Base-by-base conservation (phyloP, 2,113 vertebrate species). In the Ictalurus furcatus region DNA sequence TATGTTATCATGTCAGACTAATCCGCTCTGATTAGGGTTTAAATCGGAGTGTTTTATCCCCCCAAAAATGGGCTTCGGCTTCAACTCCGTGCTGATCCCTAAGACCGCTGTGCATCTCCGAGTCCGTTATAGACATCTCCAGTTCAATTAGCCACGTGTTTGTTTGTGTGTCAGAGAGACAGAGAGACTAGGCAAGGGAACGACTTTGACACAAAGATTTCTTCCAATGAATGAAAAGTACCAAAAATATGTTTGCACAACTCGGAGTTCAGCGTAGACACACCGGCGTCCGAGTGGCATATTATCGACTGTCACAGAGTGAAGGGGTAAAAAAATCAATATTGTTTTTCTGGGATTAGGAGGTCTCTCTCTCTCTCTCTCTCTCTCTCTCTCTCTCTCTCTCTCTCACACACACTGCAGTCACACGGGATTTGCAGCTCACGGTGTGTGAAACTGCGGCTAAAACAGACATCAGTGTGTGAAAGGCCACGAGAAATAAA, bases 321-420 rank as follows among this genome's bases (percentile, higher is more conserved):
- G 91, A 90, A 91, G 61, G 87, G 93, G 76, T 34, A 86, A 85
- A 85, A 85, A 78, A 93, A 94, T 95, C 94, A 84, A 94, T 95
- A 92, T 88, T 87, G 88, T 85, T 93, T 92, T 93, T 91, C 88
- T 91, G 84, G 91, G 88, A 88, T 40, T 92, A 88, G 89, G 92
- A 92, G 93, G 93, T 94, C 48, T 16, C n/a, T n/a, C 65, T n/a
- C 65, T 67, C 65, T n/a, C 65, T 69, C 67, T 69, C 65, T 69
- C 65, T 73, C 69, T 73, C 30, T 17, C 69, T 21, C 71, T 3
- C 71, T 7, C 67, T 14, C n/a, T 1, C 67, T 5, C 67, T 5
- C n/a, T 5, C 44, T 44, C 6, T 9, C 78, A 56, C 89, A 67
- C 85, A 86, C 73, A 37, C 67, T 16, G 63, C 65, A 40, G 84